Evolutionary conservation across 2,797 vertebrate species (phyloP).

Genomic region (Onychomys leucogaster): DNA sequence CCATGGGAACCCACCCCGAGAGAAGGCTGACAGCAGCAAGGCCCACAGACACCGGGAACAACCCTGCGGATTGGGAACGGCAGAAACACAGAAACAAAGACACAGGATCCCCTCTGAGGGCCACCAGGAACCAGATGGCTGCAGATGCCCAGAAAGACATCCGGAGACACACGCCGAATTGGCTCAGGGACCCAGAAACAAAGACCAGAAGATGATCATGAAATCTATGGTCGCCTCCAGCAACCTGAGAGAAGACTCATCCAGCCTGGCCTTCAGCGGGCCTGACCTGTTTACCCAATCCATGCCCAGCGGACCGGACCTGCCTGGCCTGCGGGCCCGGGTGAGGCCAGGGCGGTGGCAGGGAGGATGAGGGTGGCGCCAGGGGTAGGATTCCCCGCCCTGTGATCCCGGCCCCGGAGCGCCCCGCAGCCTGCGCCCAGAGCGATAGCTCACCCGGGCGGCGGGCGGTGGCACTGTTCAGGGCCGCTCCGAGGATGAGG

Average conservation of each 20-base stretch:
- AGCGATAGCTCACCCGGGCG: conserved; percentile 77
- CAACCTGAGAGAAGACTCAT: background rate
- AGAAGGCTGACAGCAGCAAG: background rate
- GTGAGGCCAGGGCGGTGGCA: background rate
- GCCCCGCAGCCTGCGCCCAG: background rate
- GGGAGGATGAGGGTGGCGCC: background rate
- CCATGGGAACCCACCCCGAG: background rate
- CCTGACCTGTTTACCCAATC: background rate
- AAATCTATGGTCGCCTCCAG: background rate
- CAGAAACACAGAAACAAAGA: background rate
- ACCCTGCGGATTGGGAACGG: background rate
- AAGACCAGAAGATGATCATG: background rate
- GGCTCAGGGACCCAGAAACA: background rate
- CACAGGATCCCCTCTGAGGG: background rate
- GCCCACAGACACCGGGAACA: background rate
- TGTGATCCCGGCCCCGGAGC: background rate
- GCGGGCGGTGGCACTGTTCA: conserved; percentile 64
- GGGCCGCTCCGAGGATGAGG: conserved; percentile 67
- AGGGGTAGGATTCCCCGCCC: background rate
- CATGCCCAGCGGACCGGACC: background rate
- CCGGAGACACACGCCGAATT: background rate
- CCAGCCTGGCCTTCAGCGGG: background rate
- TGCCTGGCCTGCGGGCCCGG: background rate
- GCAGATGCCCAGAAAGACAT: background rate
- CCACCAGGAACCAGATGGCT: background rate